Base-by-base conservation (phyloP, 2,113 vertebrate species). In the Xiphophorus couchianus region DNA sequence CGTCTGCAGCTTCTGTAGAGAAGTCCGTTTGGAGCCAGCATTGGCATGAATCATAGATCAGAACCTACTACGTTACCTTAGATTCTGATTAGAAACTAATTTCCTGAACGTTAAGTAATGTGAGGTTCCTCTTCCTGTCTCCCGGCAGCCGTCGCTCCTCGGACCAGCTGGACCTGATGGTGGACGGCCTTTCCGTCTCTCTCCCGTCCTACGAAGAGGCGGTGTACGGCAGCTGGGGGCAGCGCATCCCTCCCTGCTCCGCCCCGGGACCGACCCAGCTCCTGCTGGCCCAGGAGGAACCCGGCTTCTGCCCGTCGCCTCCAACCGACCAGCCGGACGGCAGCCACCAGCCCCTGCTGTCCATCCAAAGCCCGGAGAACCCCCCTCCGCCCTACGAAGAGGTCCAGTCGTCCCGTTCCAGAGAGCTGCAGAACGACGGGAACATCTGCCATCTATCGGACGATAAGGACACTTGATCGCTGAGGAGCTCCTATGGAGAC, bases 171-270 rank as follows among this genome's bases (percentile, higher is more conserved):
- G 94, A 94, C 85, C 90, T 94, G 83, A 90, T 91, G 88, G 88
- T 86, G 61, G 94, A 93, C 19, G 89, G 93, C 6, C 76, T 89
- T 27, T 92, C 90, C 0, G 89, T 93, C 1, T 84, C 91, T 4
- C 91, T 95, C 0, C 94, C 94, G 1, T 92, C 94, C 78, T 95
- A 95, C 1, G 94, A 95, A 77, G 95, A 95, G 84, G 95, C 94
- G 0, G 76, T 95, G 28, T 95, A 94, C 1, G 87, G 94, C 48
- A 94, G 91, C 83, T 93, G 91, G 92, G 94, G 95, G 1, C 90
- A 92, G 75, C 92, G 92, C 8, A 73, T 93, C 25, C 79, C 91
- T 0, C 25, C 89, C 28, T 88, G 82, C 58, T 69, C 73, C 0
- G 72, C 66, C 0, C 91, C 71, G 0, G 92, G 93, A 8, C 93